Percentiles rank a stretch among this genome's conserved stretches.
Conservation (phyloP, 2,888 invertebrate species). For the Mycalesis mineus region DNA sequence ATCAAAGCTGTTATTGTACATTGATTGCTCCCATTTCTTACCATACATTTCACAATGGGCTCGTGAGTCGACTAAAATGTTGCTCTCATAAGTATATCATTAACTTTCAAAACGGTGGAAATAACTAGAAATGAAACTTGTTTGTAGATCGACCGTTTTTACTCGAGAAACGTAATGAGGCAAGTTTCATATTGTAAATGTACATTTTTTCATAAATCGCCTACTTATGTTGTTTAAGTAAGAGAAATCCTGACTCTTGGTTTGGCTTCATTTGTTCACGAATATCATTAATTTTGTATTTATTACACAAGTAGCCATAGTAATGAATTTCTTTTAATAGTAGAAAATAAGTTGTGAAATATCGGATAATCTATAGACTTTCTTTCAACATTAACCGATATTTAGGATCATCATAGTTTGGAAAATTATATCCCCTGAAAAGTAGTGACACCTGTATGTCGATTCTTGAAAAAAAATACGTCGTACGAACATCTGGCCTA, state of each 20-base stretch:
- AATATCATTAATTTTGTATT: no score
- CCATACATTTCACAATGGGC: conserved; percentile 25
- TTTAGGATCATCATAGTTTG: no score
- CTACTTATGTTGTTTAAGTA: not conserved
- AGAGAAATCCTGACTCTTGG: not conserved
- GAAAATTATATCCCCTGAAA: no score
- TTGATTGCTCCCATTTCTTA: conserved; percentile 29
- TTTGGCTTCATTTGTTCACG: not conserved
- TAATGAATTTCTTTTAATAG: no score
- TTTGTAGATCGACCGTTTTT: conserved; percentile 8
- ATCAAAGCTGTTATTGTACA: conserved; percentile 12
- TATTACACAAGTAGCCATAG: no score
- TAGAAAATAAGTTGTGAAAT: no score
- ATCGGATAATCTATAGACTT: no score
- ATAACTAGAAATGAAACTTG: conserved; percentile 10
- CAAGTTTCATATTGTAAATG: conserved; percentile 4
- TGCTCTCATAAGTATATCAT: conserved; percentile 8
- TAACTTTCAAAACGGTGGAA: conserved; percentile 10
- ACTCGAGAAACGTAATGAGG: conserved; percentile 3
- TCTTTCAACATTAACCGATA: no score
- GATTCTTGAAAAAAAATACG: no score
- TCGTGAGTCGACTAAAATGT: conserved; percentile 22
- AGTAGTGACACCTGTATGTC: no score
- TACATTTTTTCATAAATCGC: conserved; percentile 1
- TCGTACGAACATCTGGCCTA: no score